These are phyloP conservation scores for Micromesistius poutassou DNA, from an alignment of 2,797 vertebrate species.

Conservation along the genomic window DNA sequence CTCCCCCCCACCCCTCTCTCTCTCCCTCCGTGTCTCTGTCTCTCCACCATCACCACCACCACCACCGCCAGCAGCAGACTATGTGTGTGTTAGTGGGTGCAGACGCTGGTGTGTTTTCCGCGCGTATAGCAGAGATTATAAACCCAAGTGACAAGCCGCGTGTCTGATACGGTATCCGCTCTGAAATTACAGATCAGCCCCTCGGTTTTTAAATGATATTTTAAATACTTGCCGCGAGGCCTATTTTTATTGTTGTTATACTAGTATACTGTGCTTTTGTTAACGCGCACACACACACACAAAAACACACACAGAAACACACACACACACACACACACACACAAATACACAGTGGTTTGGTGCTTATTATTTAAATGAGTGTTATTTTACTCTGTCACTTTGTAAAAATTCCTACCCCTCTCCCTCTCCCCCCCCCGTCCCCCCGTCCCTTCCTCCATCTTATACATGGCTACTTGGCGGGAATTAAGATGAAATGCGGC, in stretches of 20 bases:
- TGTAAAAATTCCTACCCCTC: constrained; percentile 55
- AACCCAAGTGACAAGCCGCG: constrained; percentile 69
- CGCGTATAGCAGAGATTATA: constrained; percentile 65
- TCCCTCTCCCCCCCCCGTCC: constrained; percentile 11
- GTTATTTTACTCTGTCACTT: constrained; percentile 68
- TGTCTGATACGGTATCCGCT: constrained; percentile 73
- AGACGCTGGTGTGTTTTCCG: constrained; percentile 53
- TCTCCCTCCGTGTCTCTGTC: not conserved
- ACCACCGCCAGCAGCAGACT: not conserved
- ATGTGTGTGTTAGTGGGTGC: not conserved
- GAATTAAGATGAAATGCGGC: constrained; percentile 56
- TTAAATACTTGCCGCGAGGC: constrained; percentile 71
- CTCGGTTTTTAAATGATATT: constrained; percentile 70
- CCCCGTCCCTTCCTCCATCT: constrained; percentile 24
- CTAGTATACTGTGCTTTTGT: constrained; percentile 66
- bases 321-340: not conserved
- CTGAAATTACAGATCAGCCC: constrained; percentile 74
- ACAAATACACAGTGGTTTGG: constrained; percentile 35
- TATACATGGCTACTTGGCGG: constrained; percentile 55
- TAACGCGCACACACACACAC: constrained; percentile 14
- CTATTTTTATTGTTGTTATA: constrained; percentile 69
- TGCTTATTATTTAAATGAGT: constrained; percentile 72
- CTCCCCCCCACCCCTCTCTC: not conserved
- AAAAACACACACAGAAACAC: not conserved
- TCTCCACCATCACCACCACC: not conserved